Percentiles rank a stretch among this genome's conserved stretches.
These are phyloP conservation scores for Eupithecia subfuscata DNA, from an alignment of 2,888 invertebrate species.

Conservation along the genomic window DNA sequence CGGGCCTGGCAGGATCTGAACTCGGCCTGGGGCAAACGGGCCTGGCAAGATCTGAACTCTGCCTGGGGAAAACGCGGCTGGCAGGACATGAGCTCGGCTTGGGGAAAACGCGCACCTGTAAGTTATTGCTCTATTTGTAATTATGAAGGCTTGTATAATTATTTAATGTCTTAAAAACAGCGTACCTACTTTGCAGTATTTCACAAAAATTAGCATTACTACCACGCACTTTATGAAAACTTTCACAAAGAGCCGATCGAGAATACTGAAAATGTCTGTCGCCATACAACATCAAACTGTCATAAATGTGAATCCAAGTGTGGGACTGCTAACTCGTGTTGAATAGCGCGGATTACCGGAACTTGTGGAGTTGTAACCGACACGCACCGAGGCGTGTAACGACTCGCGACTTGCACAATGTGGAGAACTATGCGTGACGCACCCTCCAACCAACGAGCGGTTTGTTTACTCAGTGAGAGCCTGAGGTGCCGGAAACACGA, in stretches of 20 bases:
- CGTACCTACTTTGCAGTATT: background rate
- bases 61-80: conserved; percentile 85
- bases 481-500: background rate
- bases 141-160: background rate
- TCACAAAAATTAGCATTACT: background rate
- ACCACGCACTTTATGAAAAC: background rate
- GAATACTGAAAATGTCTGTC: background rate
- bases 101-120: conserved; percentile 84
- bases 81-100: conserved; percentile 81
- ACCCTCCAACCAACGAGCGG: background rate
- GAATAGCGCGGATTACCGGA: conserved; percentile 27
- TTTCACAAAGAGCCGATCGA: background rate
- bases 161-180: background rate
- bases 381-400: conserved; percentile 37
- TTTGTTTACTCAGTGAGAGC: background rate
- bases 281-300: conserved; percentile 26
- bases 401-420: conserved; percentile 27
- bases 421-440: conserved; percentile 24
- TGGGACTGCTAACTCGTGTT: conserved; percentile 26
- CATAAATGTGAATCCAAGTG: conserved; percentile 21
- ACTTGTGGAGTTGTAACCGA: conserved; percentile 34
- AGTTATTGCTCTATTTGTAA: conserved; percentile 46
- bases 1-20: conserved; percentile 85
- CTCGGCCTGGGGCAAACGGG: conserved; percentile 84
- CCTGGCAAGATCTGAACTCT: conserved; percentile 83